A percentile compares a stretch with the other conserved stretches of the same genome.
Evolutionary conservation across 1,140 invertebrate species (phyloP).

Genomic region (Sminthurides bifidus): DNA sequence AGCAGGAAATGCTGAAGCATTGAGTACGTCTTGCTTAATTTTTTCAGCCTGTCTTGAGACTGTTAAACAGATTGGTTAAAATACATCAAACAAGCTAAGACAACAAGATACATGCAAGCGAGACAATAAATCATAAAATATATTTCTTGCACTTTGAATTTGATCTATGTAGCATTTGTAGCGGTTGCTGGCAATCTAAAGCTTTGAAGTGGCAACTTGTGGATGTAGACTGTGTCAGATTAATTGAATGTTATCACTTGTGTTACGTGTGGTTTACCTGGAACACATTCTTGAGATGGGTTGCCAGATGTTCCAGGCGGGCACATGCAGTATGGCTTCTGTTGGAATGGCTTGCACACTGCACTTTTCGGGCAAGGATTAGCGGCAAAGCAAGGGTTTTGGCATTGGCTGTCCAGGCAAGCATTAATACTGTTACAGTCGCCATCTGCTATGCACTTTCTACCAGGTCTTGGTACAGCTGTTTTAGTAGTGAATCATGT

Average conservation of each 20-base stretch:
- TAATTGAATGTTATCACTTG: constrained; percentile 4
- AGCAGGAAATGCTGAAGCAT: too few species aligned
- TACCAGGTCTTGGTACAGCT: constrained; percentile 32
- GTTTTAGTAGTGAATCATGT: constrained; percentile 5
- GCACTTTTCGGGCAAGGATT: constrained; percentile 36
- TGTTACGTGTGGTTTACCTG: constrained; percentile 27
- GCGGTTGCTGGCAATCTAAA: too few species aligned
- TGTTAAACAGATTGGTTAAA: too few species aligned
- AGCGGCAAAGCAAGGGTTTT: constrained; percentile 36
- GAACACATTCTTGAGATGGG: constrained; percentile 34
- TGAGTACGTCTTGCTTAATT: too few species aligned
- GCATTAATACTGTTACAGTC: constrained; percentile 38
- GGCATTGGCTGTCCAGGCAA: constrained; percentile 36
- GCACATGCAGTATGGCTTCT: constrained; percentile 38
- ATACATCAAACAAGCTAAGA: too few species aligned
- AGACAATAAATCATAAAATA: too few species aligned
- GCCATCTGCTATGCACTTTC: constrained; percentile 35
- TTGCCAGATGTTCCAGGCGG: constrained; percentile 36
- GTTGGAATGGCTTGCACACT: constrained; percentile 36
- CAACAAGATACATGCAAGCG: too few species aligned
- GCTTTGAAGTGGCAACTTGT: too few species aligned
- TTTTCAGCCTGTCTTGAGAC: too few species aligned
- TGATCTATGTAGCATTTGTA: too few species aligned
- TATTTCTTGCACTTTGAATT: too few species aligned
- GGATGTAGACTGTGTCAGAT: too few species aligned